A percentile compares a stretch with the other conserved stretches of the same genome.
phyloP scores from a whole-genome alignment of 2,113 vertebrate species.

The Penelope pileata region DNA sequence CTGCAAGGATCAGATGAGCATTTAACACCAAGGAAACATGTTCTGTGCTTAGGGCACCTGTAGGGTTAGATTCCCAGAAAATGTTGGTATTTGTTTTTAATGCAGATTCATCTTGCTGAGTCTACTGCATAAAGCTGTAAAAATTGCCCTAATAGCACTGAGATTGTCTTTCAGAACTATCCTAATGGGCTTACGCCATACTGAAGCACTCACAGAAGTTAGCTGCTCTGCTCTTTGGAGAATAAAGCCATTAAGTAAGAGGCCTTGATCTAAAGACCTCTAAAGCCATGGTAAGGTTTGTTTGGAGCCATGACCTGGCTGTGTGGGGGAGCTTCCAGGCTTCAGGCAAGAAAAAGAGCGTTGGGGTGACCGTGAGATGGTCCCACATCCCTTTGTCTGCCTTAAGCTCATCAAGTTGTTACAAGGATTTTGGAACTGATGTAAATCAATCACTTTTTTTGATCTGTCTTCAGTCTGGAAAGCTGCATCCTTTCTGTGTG shows the following conservation, averaged over 20 bases:
- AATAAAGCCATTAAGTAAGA: slow-evolving; percentile 40
- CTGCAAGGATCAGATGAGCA: background rate
- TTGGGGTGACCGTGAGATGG: background rate
- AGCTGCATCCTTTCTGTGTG: background rate
- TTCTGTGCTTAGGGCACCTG: background rate
- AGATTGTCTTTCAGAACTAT: background rate
- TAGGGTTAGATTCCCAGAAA: slow-evolving; percentile 3
- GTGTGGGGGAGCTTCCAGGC: background rate
- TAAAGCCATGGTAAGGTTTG: background rate
- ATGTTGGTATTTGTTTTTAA: background rate
- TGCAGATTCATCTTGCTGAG: background rate
- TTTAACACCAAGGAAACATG: background rate
- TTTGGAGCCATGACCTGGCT: background rate
- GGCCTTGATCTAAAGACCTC: background rate
- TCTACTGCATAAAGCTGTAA: slow-evolving; percentile 17
- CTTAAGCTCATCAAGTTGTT: background rate
- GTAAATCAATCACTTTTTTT: background rate
- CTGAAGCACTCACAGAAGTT: slow-evolving; percentile 27
- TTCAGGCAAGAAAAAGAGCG: background rate
- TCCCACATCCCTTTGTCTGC: background rate
- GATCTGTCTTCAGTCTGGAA: background rate
- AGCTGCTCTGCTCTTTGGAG: slow-evolving; percentile 10
- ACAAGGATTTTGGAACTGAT: background rate
- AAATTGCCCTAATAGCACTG: slow-evolving; percentile 43
- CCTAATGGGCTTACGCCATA: background rate